Percentiles rank a stretch among this genome's conserved stretches.
These are phyloP conservation scores for Dolichoris vasculosae DNA, from an alignment of 1,140 invertebrate genomes.

Conservation along the genomic window DNA sequence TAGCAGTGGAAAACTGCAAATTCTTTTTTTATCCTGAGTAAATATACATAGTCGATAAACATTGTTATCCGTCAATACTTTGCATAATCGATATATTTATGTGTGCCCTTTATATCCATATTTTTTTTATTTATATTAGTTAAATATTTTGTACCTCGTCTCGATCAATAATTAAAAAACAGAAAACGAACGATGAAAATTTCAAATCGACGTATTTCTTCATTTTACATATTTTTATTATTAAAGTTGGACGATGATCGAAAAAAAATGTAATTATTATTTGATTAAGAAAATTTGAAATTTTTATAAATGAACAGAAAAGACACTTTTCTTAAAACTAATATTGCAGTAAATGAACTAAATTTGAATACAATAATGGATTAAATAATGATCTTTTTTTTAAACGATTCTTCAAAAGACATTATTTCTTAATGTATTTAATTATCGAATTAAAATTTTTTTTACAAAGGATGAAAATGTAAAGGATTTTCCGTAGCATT, in stretches of 20 bases:
- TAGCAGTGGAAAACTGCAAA: background rate
- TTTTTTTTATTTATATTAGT: background rate
- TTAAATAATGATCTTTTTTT: background rate
- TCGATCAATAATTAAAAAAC: background rate
- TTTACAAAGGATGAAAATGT: background rate
- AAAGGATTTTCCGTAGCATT: no score
- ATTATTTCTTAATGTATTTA: slow-evolving; percentile 6
- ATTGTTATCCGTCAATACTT: slow-evolving; percentile 9
- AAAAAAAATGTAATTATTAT: no score
- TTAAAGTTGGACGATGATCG: background rate
- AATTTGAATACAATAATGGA: background rate
- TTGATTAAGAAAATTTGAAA: background rate
- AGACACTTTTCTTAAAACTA: background rate
- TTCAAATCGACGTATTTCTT: background rate
- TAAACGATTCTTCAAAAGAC: background rate
- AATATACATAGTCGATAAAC: background rate
- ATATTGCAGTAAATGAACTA: background rate
- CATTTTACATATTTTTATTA: background rate
- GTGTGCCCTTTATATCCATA: background rate
- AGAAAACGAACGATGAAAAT: background rate
- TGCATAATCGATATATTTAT: background rate
- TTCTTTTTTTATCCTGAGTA: background rate
- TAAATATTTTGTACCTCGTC: slow-evolving; percentile 19
- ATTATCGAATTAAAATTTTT: background rate
- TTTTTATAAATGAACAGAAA: background rate